Conservation (phyloP, 2,797 vertebrate species). For the Clamator glandarius region DNA sequence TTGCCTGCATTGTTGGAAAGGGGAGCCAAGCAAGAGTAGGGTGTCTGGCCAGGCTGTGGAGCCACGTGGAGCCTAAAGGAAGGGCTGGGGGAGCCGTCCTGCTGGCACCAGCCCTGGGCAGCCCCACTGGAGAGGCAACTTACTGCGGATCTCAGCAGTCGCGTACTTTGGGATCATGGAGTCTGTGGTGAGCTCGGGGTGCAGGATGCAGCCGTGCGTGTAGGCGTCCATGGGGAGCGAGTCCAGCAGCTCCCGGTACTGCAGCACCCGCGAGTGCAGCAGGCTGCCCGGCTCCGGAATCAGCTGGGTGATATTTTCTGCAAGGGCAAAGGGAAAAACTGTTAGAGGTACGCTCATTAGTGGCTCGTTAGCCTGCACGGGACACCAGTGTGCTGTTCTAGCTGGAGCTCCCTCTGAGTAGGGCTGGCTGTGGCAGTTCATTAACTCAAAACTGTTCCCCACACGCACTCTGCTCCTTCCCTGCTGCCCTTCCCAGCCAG, state of each 20-base stretch:
- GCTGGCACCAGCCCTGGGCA: not conserved
- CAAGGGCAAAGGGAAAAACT: not conserved
- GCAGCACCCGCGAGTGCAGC: constrained; percentile 88
- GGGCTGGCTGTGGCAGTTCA: not conserved
- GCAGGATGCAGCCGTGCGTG: constrained; percentile 98
- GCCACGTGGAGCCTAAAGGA: not conserved
- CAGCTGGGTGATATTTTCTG: constrained; percentile 90
- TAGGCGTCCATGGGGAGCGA: constrained; percentile 98
- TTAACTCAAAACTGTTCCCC: not conserved
- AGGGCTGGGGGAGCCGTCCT: not conserved
- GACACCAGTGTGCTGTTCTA: not conserved
- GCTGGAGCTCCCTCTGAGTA: not conserved
- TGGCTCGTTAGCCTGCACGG: accelerated
- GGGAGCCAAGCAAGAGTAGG: not conserved
- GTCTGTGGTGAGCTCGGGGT: constrained; percentile 97
- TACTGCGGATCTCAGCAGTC: constrained; percentile 99
- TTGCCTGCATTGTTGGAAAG: not conserved
- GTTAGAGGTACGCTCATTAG: accelerated
- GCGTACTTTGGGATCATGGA: constrained; percentile 99
- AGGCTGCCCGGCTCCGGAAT: constrained; percentile 88
- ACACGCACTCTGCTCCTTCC: accelerated
- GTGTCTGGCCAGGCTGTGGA: accelerated
- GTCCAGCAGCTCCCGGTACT: constrained; percentile 95
- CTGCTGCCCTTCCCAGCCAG: accelerated
- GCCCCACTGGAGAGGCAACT: constrained; percentile 75